Evolutionary conservation across 1,140 invertebrate genomes (phyloP).

Genomic region (Drosophila repleta): DNA sequence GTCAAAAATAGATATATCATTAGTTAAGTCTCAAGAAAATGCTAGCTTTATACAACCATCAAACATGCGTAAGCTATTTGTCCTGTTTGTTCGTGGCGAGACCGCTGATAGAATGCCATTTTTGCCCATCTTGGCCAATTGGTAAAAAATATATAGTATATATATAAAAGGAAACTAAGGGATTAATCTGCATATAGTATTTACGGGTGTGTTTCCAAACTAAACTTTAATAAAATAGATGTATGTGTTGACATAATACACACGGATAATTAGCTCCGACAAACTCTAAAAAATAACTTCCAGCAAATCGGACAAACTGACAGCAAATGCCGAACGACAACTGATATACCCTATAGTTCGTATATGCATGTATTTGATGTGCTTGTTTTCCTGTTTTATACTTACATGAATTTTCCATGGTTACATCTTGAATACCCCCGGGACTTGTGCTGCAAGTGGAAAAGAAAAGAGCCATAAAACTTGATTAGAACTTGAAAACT

Average conservation of each 20-base stretch:
- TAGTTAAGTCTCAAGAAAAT: neutral
- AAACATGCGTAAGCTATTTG: constrained; percentile 3
- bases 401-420: constrained; percentile 84
- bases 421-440: constrained; percentile 85
- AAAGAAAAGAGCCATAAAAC: constrained; percentile 54
- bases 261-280: neutral
- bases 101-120: constrained; percentile 2
- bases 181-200: constrained; percentile 18
- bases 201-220: constrained; percentile 26
- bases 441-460: constrained; percentile 85
- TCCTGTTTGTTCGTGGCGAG: neutral
- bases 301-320: neutral
- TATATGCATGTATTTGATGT: no score
- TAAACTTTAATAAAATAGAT: constrained; percentile 13
- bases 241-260: constrained; percentile 20
- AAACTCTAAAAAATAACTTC: neutral
- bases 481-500: constrained; percentile 27
- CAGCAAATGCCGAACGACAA: neutral
- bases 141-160: constrained; percentile 22
- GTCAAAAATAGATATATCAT: constrained; percentile 4
- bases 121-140: constrained; percentile 25
- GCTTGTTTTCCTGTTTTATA: constrained; percentile 6
- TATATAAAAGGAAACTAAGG: constrained; percentile 22
- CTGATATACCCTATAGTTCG: neutral
- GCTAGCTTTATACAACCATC: neutral